Evolutionary conservation across 2,797 vertebrate genomes (phyloP).

Genomic region (Triplophysa bombifrons): DNA sequence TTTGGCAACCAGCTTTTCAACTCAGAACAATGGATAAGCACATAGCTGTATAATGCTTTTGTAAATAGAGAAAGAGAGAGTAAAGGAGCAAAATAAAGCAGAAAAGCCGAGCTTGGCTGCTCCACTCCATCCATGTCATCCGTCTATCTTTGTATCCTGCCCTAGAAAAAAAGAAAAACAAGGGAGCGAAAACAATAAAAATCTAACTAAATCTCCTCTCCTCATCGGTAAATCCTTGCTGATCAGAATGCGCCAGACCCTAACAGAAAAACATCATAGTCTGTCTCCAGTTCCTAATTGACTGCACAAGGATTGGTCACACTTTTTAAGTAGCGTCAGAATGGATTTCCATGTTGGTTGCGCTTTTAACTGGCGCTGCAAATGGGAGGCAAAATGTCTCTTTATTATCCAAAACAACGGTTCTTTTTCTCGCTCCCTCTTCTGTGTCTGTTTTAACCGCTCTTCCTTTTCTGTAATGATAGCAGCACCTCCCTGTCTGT

Average conservation of each 20-base stretch:
- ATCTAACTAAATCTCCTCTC: slow-evolving; percentile 63
- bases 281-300: slow-evolving; percentile 83
- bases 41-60: slow-evolving; percentile 76
- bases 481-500: slow-evolving; percentile 62
- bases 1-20: slow-evolving; percentile 68
- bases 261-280: slow-evolving; percentile 76
- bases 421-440: slow-evolving; percentile 52
- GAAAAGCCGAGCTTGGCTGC: slow-evolving; percentile 78
- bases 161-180: slow-evolving; percentile 21
- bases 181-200: slow-evolving; percentile 37
- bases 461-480: slow-evolving; percentile 66
- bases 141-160: slow-evolving; percentile 46
- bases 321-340: slow-evolving; percentile 85
- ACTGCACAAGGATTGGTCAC: slow-evolving; percentile 87
- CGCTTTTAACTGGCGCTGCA: slow-evolving; percentile 86
- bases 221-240: slow-evolving; percentile 74
- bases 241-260: slow-evolving; percentile 72
- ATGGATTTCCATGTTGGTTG: slow-evolving; percentile 93
- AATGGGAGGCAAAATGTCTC: slow-evolving; percentile 88
- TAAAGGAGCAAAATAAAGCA: slow-evolving; percentile 67
- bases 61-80: slow-evolving; percentile 64
- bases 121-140: slow-evolving; percentile 53
- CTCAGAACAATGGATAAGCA: slow-evolving; percentile 77
- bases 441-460: slow-evolving; percentile 5
- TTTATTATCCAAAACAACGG: slow-evolving; percentile 84